phyloP scores from a whole-genome alignment of 1,140 invertebrate genomes.

The Bombus turneri region DNA sequence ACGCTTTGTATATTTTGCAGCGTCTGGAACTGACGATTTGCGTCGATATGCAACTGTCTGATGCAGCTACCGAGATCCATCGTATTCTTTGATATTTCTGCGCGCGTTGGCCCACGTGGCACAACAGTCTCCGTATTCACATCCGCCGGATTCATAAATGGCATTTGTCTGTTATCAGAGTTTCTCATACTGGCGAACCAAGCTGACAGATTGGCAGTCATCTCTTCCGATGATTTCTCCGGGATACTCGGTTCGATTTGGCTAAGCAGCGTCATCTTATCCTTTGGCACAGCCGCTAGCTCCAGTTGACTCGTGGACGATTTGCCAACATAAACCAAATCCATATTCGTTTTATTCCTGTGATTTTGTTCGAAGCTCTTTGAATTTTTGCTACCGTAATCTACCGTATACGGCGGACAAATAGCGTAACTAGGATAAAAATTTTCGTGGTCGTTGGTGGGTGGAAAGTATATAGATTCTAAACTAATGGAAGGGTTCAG shows the following conservation, averaged over 20 bases:
- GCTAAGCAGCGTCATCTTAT: constrained; percentile 74
- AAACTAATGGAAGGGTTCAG: constrained; percentile 36
- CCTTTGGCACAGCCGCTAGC: constrained; percentile 62
- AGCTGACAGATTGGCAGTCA: constrained; percentile 76
- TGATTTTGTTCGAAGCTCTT: constrained; percentile 26
- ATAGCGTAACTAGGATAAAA: constrained; percentile 28
- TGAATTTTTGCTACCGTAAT: constrained; percentile 15
- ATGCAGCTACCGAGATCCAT: constrained; percentile 54
- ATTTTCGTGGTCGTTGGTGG: constrained; percentile 22
- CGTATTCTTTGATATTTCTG: constrained; percentile 63
- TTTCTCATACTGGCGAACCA: constrained; percentile 79
- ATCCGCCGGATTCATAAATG: constrained; percentile 26
- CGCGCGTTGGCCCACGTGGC: neutral
- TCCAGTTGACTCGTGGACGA: constrained; percentile 57
- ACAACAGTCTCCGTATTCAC: neutral
- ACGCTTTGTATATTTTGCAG: constrained; percentile 78
- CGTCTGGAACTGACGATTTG: constrained; percentile 73
- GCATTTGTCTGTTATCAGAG: constrained; percentile 1
- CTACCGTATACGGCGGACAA: neutral
- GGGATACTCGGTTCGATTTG: constrained; percentile 73
- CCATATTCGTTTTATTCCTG: constrained; percentile 33
- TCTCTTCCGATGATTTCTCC: constrained; percentile 66
- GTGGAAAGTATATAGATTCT: constrained; percentile 28
- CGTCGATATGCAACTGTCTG: constrained; percentile 72
- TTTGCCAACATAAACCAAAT: constrained; percentile 62